Percentiles rank a stretch among this genome's conserved stretches.
phyloP scores from a whole-genome alignment of 2,797 vertebrate genomes.

The Epinephelus coioides region DNA sequence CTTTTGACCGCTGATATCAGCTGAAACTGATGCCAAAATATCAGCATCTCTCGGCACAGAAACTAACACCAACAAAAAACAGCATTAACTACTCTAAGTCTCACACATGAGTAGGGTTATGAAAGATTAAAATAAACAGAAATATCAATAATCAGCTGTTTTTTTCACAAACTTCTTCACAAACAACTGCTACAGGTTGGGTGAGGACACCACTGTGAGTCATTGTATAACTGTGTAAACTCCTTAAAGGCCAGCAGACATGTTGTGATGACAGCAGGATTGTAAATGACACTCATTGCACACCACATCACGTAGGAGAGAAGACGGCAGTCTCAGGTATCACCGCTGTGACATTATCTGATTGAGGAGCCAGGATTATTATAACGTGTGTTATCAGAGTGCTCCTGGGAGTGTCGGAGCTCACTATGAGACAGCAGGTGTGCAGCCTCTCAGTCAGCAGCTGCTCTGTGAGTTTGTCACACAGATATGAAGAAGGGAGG shows the following conservation, averaged over 20 bases:
- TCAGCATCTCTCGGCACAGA: not conserved
- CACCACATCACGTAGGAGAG: not conserved
- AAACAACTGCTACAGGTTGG: not conserved
- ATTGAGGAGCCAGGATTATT: constrained; percentile 32
- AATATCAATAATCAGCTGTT: not conserved
- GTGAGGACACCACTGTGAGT: not conserved
- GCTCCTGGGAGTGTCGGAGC: constrained; percentile 44
- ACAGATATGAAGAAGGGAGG: not conserved
- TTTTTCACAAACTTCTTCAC: not conserved
- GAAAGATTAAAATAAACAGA: not conserved
- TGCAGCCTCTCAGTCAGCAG: constrained; percentile 51
- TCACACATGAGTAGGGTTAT: not conserved
- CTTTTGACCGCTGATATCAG: not conserved
- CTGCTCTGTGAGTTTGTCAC: constrained; percentile 44
- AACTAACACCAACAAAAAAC: not conserved
- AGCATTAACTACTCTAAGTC: not conserved
- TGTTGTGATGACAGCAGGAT: not conserved
- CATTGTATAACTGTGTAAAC: not conserved
- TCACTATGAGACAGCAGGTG: constrained; percentile 49
- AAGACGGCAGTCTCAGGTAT: constrained; percentile 1
- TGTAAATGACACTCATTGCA: not conserved
- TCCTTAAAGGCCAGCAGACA: not conserved
- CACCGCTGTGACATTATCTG: constrained; percentile 18
- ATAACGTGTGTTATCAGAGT: constrained; percentile 15
- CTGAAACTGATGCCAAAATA: not conserved